Base-by-base conservation (phyloP, 2,797 vertebrate genomes). In the Pteropus rufus region DNA sequence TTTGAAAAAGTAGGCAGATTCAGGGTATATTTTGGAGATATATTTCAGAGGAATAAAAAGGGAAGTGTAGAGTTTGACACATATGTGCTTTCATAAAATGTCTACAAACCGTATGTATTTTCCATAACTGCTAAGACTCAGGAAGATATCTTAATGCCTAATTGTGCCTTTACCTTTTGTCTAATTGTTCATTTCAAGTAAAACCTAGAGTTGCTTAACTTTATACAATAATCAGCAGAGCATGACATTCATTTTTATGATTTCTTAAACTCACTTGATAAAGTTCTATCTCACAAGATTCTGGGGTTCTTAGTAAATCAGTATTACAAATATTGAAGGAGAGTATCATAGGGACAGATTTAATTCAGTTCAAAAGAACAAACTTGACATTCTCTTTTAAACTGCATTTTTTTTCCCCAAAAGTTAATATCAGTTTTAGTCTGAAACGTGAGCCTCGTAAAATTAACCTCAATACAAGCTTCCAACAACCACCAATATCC, bases 311-410 rank as follows among this genome's bases (percentile, higher is more conserved):
- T 92, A 90, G 2, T n/a, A 34, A 92, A 9, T 92, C 26, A 15
- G 4, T 31, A 84, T 83, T 94, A 67, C 18, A 97, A 89, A 58
- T 87, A 79, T 67, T 94, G 76, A 91, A 84, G 46, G 44, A 79
- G 1, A 73, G 23, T 81, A 19, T 70, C 34, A 72, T 58, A 83
- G 14, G 10, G 19, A 81, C 44, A 91, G 58, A 75, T 95, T 82
- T 79, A 89, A 93, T 90, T 95, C 39, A 60, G 49, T 79, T 93
- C 73, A 67, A 96, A 86, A 79, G 49, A 88, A 89, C 23, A 92
- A 93, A 89, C 3, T 23, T 89, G 88, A 92, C 41, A 56, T 70
- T 92, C 44, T 87, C 62, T 92, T 96, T 96, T 69, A 96, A 93
- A 73, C 91, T 49, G 10, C 64, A 83, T 80, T 92, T 93, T 92